phyloP scores from a whole-genome alignment of 2,888 invertebrate species.

The Dasypogon diadema region DNA sequence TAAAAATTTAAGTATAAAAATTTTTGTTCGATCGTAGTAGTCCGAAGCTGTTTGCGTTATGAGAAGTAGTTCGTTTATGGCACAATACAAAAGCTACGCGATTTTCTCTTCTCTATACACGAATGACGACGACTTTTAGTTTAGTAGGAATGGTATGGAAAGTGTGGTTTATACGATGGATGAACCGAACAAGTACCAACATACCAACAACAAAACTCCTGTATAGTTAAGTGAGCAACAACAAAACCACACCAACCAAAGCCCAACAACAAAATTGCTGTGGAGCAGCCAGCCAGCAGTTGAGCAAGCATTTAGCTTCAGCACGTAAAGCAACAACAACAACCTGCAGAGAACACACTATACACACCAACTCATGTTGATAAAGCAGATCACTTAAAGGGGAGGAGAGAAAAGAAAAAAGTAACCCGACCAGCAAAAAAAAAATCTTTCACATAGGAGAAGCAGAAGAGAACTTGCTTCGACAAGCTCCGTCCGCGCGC shows the following conservation, averaged over 20 bases:
- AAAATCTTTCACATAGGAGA: neutral
- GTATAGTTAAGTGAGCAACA: neutral
- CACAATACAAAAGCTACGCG: conserved; percentile 68
- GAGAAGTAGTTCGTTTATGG: conserved; percentile 70
- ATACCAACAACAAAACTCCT: neutral
- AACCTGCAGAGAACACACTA: neutral
- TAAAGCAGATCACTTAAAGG: conserved; percentile 1
- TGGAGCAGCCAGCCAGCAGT: neutral
- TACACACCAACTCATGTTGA: neutral
- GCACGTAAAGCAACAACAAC: neutral
- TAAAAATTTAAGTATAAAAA: conserved; percentile 55
- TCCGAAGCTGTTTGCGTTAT: conserved; percentile 69
- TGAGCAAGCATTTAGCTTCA: neutral
- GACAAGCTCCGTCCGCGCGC: neutral
- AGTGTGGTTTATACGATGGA: conserved; percentile 35
- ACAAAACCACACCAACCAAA: conserved; percentile 6
- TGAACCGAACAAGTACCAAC: conserved; percentile 33
- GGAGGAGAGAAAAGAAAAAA: conserved; percentile 17
- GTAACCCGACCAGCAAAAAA: neutral
- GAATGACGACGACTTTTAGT: conserved; percentile 33
- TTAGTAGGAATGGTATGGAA: conserved; percentile 39
- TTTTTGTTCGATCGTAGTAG: conserved; percentile 61
- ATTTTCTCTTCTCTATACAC: conserved; percentile 55
- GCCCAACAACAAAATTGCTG: conserved; percentile 4
- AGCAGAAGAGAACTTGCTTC: neutral